Evolutionary conservation across 37 sponge, comb jelly and placozoan genomes (phyloP), one percentile per base, ranked within the genome.

Genomic region (Oscarella lobularis): DNA sequence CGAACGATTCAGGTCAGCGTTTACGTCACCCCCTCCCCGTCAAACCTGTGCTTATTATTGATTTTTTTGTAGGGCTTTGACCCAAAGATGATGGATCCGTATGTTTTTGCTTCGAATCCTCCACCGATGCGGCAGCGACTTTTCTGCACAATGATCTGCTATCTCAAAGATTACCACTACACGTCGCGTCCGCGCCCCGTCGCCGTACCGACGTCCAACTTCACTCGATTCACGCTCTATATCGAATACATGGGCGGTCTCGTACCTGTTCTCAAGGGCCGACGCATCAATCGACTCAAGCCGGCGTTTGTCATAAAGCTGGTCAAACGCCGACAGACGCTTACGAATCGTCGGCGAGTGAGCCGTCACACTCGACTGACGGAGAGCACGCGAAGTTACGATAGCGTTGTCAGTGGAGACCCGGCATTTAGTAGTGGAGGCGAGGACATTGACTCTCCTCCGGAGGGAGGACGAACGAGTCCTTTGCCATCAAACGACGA

Each of bases 191-290:
- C 66, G 33, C n/a, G 67, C 9, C 9, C 14, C 60, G 60, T 48
- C 14, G 60, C 60, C 9, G n/a, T n/a, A n/a, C n/a, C n/a, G n/a
- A 48, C 60, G 60, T 48, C 60, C 20, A 9, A 48, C 60, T 48
- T 48, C 20, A 48, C 60, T 27, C 60, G 60, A 1, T 93, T 87
- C 85, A 93, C 94, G 0, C 85, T 93, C 38, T 93, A 89, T 73
- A 89, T 93, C 33, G 94, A 93, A 39, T 89, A 93, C 73, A 67
- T 93, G 29, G 94, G 94, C 35, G 83, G 85, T 0, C 85, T 93
- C 36, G 60, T 84, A 2, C 94, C 94, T 29, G 77, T 93, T 37
- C 75, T 93, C 39, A 85, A 82, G 38, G 94, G 86, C 14, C 80
- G 70, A 5, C 83, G 60, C 14, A 48, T 20, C 20, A 48, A 48